Evolutionary conservation across 2,113 vertebrate species (phyloP).

Genomic region (Barbus barbus): DNA sequence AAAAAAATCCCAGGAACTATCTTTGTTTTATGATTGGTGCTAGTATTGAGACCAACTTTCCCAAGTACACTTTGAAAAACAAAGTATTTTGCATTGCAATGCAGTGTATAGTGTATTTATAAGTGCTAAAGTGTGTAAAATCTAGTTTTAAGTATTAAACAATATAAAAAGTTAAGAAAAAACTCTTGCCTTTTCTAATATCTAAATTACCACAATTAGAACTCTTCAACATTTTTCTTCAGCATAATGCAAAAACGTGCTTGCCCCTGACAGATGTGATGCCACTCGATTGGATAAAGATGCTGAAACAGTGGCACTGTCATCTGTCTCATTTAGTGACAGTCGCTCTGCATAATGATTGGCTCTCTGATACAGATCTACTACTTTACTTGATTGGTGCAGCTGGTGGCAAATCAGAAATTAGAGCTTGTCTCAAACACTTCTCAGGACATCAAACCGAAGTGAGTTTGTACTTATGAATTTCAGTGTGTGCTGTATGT

Average conservation of each 20-base stretch:
- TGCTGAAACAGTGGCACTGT: neutral
- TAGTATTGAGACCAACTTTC: constrained; percentile 77
- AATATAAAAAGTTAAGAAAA: constrained; percentile 8
- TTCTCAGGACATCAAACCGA: constrained; percentile 14
- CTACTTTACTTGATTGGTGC: neutral
- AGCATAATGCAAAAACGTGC: constrained; percentile 25
- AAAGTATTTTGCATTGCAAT: constrained; percentile 74
- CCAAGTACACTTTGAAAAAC: constrained; percentile 70
- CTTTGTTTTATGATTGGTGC: constrained; percentile 73
- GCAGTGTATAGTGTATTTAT: constrained; percentile 82
- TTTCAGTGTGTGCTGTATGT: constrained; percentile 13
- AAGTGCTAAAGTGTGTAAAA: constrained; percentile 75
- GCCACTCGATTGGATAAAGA: neutral
- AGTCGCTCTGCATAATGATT: neutral
- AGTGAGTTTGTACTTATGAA: constrained; percentile 9
- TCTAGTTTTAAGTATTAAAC: constrained; percentile 68
- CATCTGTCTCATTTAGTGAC: constrained; percentile 35
- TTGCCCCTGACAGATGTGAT: neutral
- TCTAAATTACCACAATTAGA: constrained; percentile 31
- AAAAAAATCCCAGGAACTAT: constrained; percentile 69
- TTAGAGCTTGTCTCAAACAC: constrained; percentile 32
- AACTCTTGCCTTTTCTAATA: constrained; percentile 72
- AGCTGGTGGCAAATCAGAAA: constrained; percentile 34
- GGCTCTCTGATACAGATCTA: neutral
- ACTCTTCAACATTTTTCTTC: constrained; percentile 2